These are phyloP conservation scores for Cebus imitator DNA, from an alignment of 2,113 vertebrate species.

Conservation along the genomic window DNA sequence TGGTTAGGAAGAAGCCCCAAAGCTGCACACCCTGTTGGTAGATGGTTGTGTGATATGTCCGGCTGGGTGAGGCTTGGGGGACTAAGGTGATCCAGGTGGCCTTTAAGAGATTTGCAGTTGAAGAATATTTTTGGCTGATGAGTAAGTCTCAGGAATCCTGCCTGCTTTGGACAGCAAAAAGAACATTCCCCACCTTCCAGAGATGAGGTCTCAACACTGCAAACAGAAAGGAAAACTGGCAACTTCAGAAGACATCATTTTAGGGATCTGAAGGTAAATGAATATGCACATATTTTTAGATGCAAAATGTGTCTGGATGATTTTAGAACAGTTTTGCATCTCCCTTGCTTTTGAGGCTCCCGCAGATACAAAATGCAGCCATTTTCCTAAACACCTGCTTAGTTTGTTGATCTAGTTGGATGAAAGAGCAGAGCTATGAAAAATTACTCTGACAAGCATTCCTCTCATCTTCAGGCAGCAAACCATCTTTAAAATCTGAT, in stretches of 20 bases:
- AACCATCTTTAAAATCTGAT: conserved; percentile 47
- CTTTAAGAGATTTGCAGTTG: not conserved
- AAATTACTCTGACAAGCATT: conserved; percentile 42
- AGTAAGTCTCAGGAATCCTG: not conserved
- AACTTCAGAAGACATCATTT: not conserved
- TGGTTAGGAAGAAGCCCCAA: not conserved
- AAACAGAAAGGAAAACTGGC: conserved; percentile 40
- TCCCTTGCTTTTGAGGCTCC: conserved; percentile 68
- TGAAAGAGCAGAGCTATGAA: conserved; percentile 66
- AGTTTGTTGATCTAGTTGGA: conserved; percentile 65
- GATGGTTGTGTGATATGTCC: no score
- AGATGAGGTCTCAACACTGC: not conserved
- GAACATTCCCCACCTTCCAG: conserved; percentile 36
- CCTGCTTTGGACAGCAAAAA: not conserved
- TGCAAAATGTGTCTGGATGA: not conserved
- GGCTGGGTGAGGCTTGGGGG: fast-evolving
- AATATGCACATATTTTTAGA: conserved; percentile 49
- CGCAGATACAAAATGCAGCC: conserved; percentile 34
- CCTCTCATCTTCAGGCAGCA: conserved; percentile 34
- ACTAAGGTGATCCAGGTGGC: not conserved
- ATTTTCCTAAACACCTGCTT: conserved; percentile 53
- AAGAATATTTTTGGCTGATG: not conserved
- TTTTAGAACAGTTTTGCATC: conserved; percentile 47
- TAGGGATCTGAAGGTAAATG: conserved; percentile 61
- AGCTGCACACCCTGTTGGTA: no score